Base-by-base conservation (phyloP, 1,140 invertebrate species). In the Drosophila lowei region DNA sequence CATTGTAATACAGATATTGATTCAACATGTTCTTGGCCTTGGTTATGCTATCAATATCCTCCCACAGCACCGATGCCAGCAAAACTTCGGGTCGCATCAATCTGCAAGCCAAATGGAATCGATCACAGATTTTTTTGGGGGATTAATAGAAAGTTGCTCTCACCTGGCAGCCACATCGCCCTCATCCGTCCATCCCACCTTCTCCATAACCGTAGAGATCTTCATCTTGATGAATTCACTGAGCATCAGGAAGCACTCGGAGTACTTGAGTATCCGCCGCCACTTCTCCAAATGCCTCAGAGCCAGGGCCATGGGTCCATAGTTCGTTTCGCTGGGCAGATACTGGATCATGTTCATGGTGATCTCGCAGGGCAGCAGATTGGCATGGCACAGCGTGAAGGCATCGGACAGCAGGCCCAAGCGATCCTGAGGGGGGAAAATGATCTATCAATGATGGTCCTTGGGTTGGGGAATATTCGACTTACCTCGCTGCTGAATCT, bases 381-480 rank as follows among this genome's bases (percentile, higher is more conserved):
- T 95, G 2, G 95, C 95, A 83, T 96, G 94, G 89, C 94, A 94
- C 0, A 96, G 91, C 0, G 95, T 94, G 77, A 96, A 95, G 0
- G 94, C 94, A 91, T 96, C 95, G 73, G 96, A 95, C 16, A 96
- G 92, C 9, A 96, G 91, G 76, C 93, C 95, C 5, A 95, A 94
- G 43, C 95, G 92, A 91, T 96, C 95, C 38, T 95, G 6, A 5
- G 23, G 3, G 3, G 1, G 0, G 0, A 9, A 9, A 18, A 15
- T 21, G 7, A 64, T 4, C 16, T 15, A 2, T 16, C 2, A 5
- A 23, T 7, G 2, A 5, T 9, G 2, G 1, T 11, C 0, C 34
- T 4, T 3, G 3, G 8, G 3, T 13, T 4, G 34, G 3, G 6
- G 3, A 11, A 0, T 2, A 0, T 0, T 5, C 4, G 11, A 13